Percentiles rank a stretch among this genome's conserved stretches.
These are phyloP conservation scores for Ridgeia piscesae DNA, from an alignment of 1,140 invertebrate genomes.

Conservation along the genomic window DNA sequence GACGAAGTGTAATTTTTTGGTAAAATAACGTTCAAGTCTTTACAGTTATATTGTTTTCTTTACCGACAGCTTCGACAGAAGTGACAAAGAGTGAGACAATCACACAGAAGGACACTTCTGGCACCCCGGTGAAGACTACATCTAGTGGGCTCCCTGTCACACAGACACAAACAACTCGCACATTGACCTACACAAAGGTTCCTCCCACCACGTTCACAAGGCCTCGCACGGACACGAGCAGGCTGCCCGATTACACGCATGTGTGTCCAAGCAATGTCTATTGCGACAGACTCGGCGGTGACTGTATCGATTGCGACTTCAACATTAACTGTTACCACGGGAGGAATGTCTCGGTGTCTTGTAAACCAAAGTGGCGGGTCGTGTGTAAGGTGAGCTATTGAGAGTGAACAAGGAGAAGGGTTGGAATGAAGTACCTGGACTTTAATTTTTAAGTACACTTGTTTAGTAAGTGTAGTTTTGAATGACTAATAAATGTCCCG, in stretches of 20 bases:
- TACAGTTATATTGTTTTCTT: background rate
- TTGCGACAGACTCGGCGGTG: slow-evolving; percentile 45
- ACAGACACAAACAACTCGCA: background rate
- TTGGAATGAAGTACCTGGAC: no score
- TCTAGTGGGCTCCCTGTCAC: background rate
- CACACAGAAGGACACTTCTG: background rate
- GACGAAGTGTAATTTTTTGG: no score
- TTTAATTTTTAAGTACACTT: no score
- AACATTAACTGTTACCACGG: slow-evolving; percentile 60
- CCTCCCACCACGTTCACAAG: background rate
- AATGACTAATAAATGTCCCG: no score
- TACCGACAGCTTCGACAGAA: background rate
- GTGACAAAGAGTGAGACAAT: background rate
- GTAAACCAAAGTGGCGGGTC: slow-evolving; percentile 40
- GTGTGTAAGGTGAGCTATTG: slow-evolving; percentile 42
- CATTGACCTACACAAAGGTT: background rate
- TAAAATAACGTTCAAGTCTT: no score
- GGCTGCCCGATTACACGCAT: background rate
- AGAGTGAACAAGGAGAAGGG: no score
- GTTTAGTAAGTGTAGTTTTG: no score
- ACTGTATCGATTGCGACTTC: slow-evolving; percentile 60
- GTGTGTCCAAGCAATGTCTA: slow-evolving; percentile 35
- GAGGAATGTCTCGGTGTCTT: slow-evolving; percentile 53
- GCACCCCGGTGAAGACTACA: background rate
- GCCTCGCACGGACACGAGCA: background rate